phyloP scores from a whole-genome alignment of 2,888 invertebrate genomes.

The Bombylius major region DNA sequence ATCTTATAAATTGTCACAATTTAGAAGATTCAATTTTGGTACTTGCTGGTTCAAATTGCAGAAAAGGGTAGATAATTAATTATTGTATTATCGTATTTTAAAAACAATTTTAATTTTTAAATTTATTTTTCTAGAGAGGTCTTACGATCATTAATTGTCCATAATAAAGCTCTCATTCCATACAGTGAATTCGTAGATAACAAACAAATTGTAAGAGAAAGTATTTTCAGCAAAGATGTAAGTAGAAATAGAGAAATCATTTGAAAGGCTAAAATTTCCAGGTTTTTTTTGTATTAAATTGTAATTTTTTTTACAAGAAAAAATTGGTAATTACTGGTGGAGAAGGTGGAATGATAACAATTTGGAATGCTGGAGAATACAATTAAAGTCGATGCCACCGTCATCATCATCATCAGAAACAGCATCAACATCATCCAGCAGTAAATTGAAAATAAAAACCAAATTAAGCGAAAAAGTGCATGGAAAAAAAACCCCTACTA shows the following conservation, averaged over 20 bases:
- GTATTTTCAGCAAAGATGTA: constrained; percentile 50
- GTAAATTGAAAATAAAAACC: neutral
- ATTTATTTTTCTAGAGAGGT: constrained; percentile 24
- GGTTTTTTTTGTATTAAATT: neutral
- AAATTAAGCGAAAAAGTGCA: neutral
- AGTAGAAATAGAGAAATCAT: constrained; percentile 21
- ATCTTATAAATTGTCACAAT: constrained; percentile 48
- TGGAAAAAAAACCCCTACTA: constrained; percentile 3
- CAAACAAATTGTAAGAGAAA: constrained; percentile 58
- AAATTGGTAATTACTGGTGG: constrained; percentile 55
- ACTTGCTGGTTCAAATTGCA: constrained; percentile 50
- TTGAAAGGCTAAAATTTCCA: neutral
- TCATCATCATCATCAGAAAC: too few relatives aligned
- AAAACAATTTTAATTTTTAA: neutral
- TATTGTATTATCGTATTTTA: neutral
- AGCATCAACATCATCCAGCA: neutral
- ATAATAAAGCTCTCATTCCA: constrained; percentile 42
- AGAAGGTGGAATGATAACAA: constrained; percentile 49
- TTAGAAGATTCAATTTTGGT: constrained; percentile 42
- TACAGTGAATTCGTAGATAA: constrained; percentile 46
- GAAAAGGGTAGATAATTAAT: constrained; percentile 40
- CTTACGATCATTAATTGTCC: constrained; percentile 39
- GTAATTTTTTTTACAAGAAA: constrained; percentile 12
- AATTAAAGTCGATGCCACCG: too few relatives aligned
- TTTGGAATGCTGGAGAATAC: constrained; percentile 38